Conservation (phyloP, 2,113 vertebrate species). For the Ciconia boyciana region DNA sequence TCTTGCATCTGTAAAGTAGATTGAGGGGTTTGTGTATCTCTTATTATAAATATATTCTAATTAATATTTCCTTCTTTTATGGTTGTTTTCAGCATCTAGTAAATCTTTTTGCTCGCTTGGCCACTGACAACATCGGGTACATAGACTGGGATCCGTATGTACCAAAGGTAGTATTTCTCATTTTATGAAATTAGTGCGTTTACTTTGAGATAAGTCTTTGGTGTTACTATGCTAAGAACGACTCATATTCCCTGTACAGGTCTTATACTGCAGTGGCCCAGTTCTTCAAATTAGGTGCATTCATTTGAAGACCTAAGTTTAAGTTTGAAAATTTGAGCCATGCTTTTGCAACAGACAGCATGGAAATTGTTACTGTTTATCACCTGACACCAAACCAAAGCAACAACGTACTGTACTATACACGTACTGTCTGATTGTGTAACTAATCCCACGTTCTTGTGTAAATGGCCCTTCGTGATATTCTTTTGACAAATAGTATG, state of each 20-base stretch:
- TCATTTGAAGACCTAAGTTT: background rate
- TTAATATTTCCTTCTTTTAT: background rate
- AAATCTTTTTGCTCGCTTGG: slow-evolving; percentile 94
- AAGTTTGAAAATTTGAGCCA: background rate
- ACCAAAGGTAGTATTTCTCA: slow-evolving; percentile 83
- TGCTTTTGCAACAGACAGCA: background rate
- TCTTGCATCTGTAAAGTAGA: background rate
- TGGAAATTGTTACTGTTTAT: background rate
- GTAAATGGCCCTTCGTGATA: background rate
- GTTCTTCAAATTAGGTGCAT: background rate
- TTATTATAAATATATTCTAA: background rate
- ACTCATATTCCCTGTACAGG: background rate
- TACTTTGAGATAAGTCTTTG: background rate
- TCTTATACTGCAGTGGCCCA: background rate
- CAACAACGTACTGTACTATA: background rate
- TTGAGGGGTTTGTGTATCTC: background rate
- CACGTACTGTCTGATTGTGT: background rate
- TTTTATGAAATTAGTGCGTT: background rate
- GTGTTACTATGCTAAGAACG: background rate
- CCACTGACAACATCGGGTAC: slow-evolving; percentile 97
- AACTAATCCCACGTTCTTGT: background rate
- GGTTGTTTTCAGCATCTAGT: slow-evolving; percentile 84
- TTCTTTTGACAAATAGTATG: background rate
- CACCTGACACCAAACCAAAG: background rate
- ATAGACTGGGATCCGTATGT: slow-evolving; percentile 97